Conservation (phyloP, 1,140 invertebrate genomes). For the Drosophila kanapiae region DNA sequence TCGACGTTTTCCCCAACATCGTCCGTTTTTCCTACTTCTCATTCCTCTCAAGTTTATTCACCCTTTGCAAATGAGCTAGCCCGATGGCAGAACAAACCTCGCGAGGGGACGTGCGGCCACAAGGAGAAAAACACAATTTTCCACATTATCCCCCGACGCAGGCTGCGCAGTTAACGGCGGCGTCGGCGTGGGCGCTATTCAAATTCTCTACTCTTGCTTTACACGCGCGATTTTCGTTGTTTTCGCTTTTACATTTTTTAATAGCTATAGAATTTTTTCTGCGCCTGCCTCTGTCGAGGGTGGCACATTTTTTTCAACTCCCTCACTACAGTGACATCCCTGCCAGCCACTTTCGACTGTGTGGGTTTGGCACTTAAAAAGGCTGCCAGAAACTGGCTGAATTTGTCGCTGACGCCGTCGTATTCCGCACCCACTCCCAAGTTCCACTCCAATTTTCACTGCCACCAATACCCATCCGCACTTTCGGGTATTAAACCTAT, state of each 20-base stretch:
- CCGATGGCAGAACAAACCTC: constrained; percentile 4
- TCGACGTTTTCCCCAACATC: constrained; percentile 4
- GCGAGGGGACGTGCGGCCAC: constrained; percentile 29
- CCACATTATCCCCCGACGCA: constrained; percentile 64
- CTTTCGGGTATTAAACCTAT: constrained; percentile 82
- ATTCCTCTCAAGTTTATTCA: constrained; percentile 76
- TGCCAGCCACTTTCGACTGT: constrained; percentile 60
- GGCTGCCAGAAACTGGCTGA: constrained; percentile 63
- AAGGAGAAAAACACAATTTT: constrained; percentile 69
- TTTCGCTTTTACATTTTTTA: constrained; percentile 84
- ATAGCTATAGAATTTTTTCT: constrained; percentile 77
- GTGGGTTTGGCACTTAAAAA: constrained; percentile 68
- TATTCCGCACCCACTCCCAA: neutral
- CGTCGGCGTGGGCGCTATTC: constrained; percentile 64
- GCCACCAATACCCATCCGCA: constrained; percentile 44
- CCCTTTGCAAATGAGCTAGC: constrained; percentile 78
- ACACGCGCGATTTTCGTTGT: constrained; percentile 83
- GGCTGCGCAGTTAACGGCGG: constrained; percentile 30
- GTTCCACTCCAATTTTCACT: neutral
- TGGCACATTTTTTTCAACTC: constrained; percentile 71
- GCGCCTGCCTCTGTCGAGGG: constrained; percentile 49
- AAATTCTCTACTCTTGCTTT: constrained; percentile 81
- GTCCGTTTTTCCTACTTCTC: constrained; percentile 26
- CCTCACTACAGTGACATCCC: constrained; percentile 56
- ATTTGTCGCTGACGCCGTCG: constrained; percentile 20